Percentiles rank a stretch among this genome's conserved stretches.
Evolutionary conservation across 92 coral and sea anemone genomes (phyloP).

Genomic region (Porites cylindrica): DNA sequence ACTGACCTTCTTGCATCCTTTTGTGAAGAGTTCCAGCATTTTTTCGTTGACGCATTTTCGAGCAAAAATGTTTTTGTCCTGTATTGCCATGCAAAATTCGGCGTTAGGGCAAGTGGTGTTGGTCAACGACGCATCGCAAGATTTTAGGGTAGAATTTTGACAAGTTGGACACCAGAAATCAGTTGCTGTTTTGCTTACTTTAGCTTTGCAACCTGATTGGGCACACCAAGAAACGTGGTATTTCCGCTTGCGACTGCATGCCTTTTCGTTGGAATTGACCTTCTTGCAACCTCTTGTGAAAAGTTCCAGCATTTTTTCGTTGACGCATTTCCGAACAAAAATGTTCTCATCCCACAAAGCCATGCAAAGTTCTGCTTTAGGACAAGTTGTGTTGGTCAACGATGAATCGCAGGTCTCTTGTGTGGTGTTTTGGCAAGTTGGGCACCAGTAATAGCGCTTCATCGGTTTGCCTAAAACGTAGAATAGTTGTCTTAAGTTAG

Average conservation of each 20-base stretch:
- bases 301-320: conserved; percentile 15
- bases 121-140: conserved; percentile 2
- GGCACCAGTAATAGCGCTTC: conserved; percentile 37
- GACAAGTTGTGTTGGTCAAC: conserved; percentile 13
- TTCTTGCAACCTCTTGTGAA: conserved; percentile 15
- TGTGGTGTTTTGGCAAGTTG: conserved; percentile 13
- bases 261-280: neutral
- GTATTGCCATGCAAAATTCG: conserved; percentile 17
- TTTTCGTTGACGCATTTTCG: conserved; percentile 31
- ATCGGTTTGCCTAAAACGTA: neutral
- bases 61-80: conserved; percentile 1
- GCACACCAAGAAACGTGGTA: conserved; percentile 16
- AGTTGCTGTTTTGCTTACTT: neutral
- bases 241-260: neutral
- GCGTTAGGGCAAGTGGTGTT: conserved; percentile 27
- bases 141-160: neutral
- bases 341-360: conserved; percentile 1
- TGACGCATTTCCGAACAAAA: conserved; percentile 34
- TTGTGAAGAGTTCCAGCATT: conserved; percentile 8
- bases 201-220: conserved; percentile 29
- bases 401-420: conserved; percentile 21
- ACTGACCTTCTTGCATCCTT: conserved; percentile 6
- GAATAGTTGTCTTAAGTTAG: neutral
- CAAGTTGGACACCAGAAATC: conserved; percentile 34
- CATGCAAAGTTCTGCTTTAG: conserved; percentile 30